phyloP scores from a whole-genome alignment of 92 coral and sea anemone genomes.

The Hydrozoanthus gracilis region DNA sequence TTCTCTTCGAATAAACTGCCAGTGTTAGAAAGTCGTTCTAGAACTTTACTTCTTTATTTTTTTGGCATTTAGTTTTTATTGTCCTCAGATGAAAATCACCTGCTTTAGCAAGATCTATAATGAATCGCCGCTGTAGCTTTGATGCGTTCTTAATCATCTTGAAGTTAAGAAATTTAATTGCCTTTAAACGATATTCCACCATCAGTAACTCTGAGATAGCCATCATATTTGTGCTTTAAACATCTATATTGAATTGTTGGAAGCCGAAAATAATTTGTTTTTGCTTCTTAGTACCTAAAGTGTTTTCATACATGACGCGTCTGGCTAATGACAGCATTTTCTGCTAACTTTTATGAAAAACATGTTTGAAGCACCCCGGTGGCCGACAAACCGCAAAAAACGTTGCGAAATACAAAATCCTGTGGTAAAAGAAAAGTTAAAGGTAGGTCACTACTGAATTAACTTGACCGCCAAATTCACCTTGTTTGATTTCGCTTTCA shows the following conservation, averaged over 20 bases:
- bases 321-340: background rate
- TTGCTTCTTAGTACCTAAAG: background rate
- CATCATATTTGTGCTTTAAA: background rate
- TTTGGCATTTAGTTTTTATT: background rate
- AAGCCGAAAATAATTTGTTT: background rate
- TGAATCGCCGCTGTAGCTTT: background rate
- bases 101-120: background rate
- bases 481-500: background rate
- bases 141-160: background rate
- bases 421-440: background rate
- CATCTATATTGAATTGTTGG: background rate
- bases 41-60: too few relatives aligned
- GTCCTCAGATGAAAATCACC: background rate
- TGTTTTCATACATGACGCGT: background rate
- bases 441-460: background rate
- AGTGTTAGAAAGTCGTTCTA: too few relatives aligned
- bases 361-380: background rate
- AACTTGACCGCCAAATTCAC: background rate
- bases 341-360: background rate
- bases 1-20: too few relatives aligned
- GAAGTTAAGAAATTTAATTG: background rate
- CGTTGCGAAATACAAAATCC: background rate
- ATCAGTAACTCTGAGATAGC: background rate
- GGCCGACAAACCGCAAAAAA: constrained; percentile 11
- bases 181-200: background rate